Conservation (phyloP, 2,113 vertebrate genomes). For the Dasyornis broadbenti region DNA sequence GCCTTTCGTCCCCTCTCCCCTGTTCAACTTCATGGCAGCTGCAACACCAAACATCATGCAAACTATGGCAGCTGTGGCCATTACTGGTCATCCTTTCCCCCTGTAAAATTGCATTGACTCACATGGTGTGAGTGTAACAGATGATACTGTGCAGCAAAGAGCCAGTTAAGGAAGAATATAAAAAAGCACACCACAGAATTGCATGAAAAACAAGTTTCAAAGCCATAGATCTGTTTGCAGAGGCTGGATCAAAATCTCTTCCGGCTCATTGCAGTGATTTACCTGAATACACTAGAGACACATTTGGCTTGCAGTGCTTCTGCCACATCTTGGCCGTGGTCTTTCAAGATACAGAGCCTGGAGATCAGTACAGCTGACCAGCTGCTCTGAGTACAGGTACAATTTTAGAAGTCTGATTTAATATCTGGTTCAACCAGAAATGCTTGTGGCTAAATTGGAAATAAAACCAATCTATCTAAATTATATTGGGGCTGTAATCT, state of each 20-base stretch:
- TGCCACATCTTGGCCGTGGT: not conserved
- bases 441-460: constrained; percentile 51
- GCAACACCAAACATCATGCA: not conserved
- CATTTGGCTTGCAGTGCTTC: not conserved
- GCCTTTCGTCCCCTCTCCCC: not conserved
- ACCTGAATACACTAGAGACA: not conserved
- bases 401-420: constrained; percentile 53
- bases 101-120: not conserved
- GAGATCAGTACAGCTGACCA: not conserved
- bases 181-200: not conserved
- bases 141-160: not conserved
- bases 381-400: constrained; percentile 1
- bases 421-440: constrained; percentile 40
- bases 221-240: not conserved
- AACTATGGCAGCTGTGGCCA: not conserved
- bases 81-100: not conserved
- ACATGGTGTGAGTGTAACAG: not conserved
- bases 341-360: not conserved
- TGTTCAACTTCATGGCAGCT: not conserved
- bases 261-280: not conserved
- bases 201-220: not conserved
- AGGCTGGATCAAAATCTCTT: not conserved
- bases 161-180: not conserved
- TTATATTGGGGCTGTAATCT: constrained; percentile 61
- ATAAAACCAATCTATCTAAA: constrained; percentile 64